Base-by-base conservation (phyloP, 2,888 invertebrate species). In the Agriopis aurantiaria region DNA sequence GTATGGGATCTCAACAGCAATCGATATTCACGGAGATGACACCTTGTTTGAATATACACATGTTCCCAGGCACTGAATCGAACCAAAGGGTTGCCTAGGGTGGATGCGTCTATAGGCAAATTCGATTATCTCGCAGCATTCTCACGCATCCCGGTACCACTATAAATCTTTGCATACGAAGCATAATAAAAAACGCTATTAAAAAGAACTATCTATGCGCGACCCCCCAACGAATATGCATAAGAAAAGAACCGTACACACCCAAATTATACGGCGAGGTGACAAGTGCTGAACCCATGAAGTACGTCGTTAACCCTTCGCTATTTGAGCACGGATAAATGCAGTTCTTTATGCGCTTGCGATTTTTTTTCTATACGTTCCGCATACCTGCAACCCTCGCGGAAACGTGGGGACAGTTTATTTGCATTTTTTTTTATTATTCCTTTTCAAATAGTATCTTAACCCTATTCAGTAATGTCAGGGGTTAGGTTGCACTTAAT, bases 401-500 rank as follows among this genome's bases (percentile, higher is more conserved):
- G 78, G 79, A 80, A 82, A 90, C 80, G 89, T 88, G 90, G 93
- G 93, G 93, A 93, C 91, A 94, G 91, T 93, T 90, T 94, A 94
- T 95, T 94, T 94, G 94, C 94, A 93, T 94, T 94, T 94, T 91
- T n/a, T 93, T 94, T 91, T 58, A 91, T 92, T 91, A 91, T 93
- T 90, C 85, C 91, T 86, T 91, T 93, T 88, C 91, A 93, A 93
- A 93, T 89, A 88, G 93, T 93, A 93, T 94, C 93, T 93, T 91
- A 94, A 93, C 93, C 93, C 93, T 85, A 92, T 93, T 92, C 88
- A 92, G 83, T 91, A 93, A 94, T 93, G 93, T 92, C 91, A 94
- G 94, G 95, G 94, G 94, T 94, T 93, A 94, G 90, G 93, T 94
- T 94, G 91, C 94, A 94, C 93, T 95, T 94, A 94, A 94, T 93